Conservation (phyloP, 2,888 invertebrate genomes). For the Chymomyza fuscimana region DNA sequence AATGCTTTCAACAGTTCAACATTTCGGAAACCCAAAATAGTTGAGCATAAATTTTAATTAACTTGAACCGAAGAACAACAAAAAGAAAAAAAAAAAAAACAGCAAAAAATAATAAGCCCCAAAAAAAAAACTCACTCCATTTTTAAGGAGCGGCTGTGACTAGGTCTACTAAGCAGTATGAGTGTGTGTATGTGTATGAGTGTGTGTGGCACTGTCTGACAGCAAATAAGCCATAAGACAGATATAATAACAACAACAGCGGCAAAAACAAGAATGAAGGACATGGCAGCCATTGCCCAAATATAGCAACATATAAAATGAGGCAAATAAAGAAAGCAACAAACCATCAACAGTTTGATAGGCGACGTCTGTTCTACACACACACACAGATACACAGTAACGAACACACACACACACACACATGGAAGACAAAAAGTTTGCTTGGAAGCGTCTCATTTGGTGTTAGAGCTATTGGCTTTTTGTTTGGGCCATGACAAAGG, state of each 20-base stretch:
- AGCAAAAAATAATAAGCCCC: background rate
- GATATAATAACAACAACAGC: conserved; percentile 22
- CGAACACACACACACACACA: background rate
- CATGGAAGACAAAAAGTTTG: conserved; percentile 7
- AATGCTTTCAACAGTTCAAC: conserved; percentile 57
- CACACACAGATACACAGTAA: background rate
- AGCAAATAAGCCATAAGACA: conserved; percentile 48
- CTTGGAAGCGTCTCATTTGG: conserved; percentile 14
- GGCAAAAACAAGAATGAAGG: conserved; percentile 34
- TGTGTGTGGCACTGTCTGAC: conserved; percentile 38
- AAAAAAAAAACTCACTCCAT: background rate
- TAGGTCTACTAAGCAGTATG: conserved; percentile 11
- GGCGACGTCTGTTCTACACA: conserved; percentile 55
- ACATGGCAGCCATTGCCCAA: conserved; percentile 25
- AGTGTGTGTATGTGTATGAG: conserved; percentile 17
- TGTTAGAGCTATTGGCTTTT: background rate
- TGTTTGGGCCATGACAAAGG: background rate
- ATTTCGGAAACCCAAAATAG: conserved; percentile 30
- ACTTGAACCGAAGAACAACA: conserved; percentile 20
- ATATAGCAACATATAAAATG: conserved; percentile 50
- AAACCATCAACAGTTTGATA: conserved; percentile 74
- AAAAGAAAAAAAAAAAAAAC: background rate
- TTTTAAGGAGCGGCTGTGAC: conserved; percentile 58
- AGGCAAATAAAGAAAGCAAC: conserved; percentile 67
- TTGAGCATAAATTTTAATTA: conserved; percentile 64